Base-by-base conservation (phyloP, 1,140 invertebrate genomes). In the Lucilia cuprina region DNA sequence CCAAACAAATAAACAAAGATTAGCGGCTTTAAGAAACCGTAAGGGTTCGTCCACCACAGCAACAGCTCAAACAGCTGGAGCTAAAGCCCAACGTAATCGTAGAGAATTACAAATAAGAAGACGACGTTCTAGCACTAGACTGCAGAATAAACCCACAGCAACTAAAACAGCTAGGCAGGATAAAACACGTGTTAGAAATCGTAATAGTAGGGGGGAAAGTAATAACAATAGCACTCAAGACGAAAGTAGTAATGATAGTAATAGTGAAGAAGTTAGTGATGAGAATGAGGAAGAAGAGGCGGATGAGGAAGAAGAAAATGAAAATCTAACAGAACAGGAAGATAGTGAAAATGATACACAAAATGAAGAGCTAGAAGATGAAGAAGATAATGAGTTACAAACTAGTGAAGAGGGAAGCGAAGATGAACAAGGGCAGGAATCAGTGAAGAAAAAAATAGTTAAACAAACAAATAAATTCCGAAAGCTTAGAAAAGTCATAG, bases 11-110 rank as follows among this genome's bases (percentile, higher is more conserved):
- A 74, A 41, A 19, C 9, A 19, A 74, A 74, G 34, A 25, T 8
- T 35, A 41, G 47, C n/a, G 21, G 88, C 85, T 83, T 86, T 85
- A 47, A 86, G 86, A 70, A 86, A 85, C 83, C 87, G 84, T 83
- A 84, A 86, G 78, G 82, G 50, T 65, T 12, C 82, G 3, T 55
- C 49, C 14, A 41, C 49, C 14, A 41, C 34, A 83, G 19, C 55
- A 47, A 70, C 60, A 83, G 34, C 82, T 49, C 7, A 13, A 41
- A 13, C 25, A 82, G 49, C 19, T 17, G 70, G 83, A 83, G 19
- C 55, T 19, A 70, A 21, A 83, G 34, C 82, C 19, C 13, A 9
- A 41, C 74, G n/a, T 60, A 70, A 60, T 14, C 75, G 83, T 80
- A 70, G 55, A 30, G 41, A 30, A 49, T 25, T 47, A 17, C n/a